Conservation (phyloP, 2,797 vertebrate species). For the Sphenodon punctatus region DNA sequence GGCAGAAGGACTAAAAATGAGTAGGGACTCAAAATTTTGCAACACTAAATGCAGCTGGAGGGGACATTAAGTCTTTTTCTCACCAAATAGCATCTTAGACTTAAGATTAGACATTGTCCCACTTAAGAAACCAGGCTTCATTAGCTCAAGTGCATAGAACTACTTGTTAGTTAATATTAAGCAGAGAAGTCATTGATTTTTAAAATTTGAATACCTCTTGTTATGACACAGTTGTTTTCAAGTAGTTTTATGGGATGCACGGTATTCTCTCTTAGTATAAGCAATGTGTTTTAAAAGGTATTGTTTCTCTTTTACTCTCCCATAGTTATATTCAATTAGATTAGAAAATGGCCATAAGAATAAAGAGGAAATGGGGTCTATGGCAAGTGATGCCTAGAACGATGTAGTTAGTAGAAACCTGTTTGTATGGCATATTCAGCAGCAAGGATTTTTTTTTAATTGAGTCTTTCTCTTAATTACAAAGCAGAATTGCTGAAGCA, state of each 20-base stretch:
- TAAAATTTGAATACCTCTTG: neutral
- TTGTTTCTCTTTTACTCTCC: neutral
- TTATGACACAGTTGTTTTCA: neutral
- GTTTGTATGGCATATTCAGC: neutral
- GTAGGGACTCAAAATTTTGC: too few species aligned
- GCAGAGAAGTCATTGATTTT: neutral
- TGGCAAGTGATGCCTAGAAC: neutral
- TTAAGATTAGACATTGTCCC: too few species aligned
- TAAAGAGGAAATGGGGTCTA: neutral
- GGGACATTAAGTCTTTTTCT: too few species aligned
- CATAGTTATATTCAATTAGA: neutral
- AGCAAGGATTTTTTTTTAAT: neutral
- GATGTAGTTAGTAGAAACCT: neutral
- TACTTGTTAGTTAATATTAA: too few species aligned
- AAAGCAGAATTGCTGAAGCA: slow-evolving; percentile 27
- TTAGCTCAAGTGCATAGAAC: too few species aligned
- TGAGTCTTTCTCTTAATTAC: neutral
- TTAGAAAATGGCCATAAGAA: neutral
- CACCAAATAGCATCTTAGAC: too few species aligned
- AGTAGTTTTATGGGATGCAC: neutral
- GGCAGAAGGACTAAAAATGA: too few species aligned
- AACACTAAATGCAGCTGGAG: too few species aligned
- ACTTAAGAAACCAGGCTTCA: too few species aligned
- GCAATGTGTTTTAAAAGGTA: neutral
- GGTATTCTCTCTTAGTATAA: neutral